Conservation (phyloP, 2,888 invertebrate genomes). For the Euplexia lucipara region DNA sequence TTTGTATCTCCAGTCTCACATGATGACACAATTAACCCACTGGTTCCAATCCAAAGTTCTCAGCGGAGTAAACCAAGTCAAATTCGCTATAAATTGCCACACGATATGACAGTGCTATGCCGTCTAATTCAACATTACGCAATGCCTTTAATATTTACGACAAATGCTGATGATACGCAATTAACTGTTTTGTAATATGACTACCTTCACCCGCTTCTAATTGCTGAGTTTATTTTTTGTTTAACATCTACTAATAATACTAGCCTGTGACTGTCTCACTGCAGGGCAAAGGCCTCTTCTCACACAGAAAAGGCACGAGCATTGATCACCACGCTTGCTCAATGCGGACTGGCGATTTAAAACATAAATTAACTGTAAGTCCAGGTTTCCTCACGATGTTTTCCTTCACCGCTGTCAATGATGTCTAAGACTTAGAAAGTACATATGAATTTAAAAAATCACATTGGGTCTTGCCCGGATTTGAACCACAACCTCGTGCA, state of each 20-base stretch:
- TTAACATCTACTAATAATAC: neutral
- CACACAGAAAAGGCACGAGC: no score
- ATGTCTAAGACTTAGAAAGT: no score
- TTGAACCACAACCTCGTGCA: no score
- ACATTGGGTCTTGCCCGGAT: no score
- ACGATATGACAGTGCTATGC: constrained; percentile 68
- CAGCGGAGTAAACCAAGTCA: constrained; percentile 22
- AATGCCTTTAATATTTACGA: constrained; percentile 65
- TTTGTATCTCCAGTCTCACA: no score
- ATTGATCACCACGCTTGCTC: no score
- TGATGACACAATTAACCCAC: neutral
- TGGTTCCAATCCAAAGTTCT: neutral
- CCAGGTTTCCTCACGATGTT: no score
- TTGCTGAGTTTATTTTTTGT: neutral
- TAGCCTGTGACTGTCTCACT: neutral
- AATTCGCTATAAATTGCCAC: constrained; percentile 68
- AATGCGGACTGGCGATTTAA: no score
- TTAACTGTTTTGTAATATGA: constrained; percentile 52
- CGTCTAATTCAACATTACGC: constrained; percentile 61
- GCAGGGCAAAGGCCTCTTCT: no score
- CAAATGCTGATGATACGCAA: constrained; percentile 62
- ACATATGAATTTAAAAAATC: no score
- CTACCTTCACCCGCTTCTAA: constrained; percentile 45
- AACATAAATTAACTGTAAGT: no score
- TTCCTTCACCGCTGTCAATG: no score